Conservation (phyloP, 1,140 invertebrate genomes). For the Ptiloglossa arizonensis region DNA sequence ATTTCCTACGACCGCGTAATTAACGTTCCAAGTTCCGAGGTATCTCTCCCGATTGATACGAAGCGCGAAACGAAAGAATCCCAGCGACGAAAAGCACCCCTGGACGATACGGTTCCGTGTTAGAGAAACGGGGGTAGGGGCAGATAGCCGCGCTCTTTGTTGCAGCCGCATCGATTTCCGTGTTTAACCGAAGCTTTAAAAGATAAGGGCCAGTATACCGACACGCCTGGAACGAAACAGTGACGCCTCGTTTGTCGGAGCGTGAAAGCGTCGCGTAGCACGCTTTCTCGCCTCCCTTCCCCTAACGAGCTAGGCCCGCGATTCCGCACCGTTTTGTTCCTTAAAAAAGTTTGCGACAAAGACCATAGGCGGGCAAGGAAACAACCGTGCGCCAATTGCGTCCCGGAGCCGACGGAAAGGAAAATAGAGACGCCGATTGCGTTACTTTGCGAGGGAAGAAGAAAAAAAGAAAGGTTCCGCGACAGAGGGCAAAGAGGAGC, state of each 20-base stretch:
- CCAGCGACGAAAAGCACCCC: neutral
- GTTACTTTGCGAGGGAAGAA: no score
- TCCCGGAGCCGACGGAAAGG: no score
- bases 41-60: neutral
- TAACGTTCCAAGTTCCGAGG: neutral
- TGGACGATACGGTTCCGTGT: neutral
- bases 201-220: conserved; percentile 30
- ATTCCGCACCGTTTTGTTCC: neutral
- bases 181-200: conserved; percentile 1
- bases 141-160: conserved; percentile 3
- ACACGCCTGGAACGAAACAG: conserved; percentile 15
- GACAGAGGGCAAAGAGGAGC: no score
- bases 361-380: no score
- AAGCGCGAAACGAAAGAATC: neutral
- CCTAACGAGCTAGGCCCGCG: conserved; percentile 7
- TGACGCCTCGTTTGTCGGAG: conserved; percentile 9
- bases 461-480: no score
- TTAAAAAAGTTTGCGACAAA: neutral
- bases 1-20: neutral
- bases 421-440: no score
- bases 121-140: no score
- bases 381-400: no score
- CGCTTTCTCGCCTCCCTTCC: conserved; percentile 12
- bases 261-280: conserved; percentile 20
- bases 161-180: conserved; percentile 17